phyloP scores from a whole-genome alignment of 2,113 vertebrate genomes.

The Odontophorus gujanensis region DNA sequence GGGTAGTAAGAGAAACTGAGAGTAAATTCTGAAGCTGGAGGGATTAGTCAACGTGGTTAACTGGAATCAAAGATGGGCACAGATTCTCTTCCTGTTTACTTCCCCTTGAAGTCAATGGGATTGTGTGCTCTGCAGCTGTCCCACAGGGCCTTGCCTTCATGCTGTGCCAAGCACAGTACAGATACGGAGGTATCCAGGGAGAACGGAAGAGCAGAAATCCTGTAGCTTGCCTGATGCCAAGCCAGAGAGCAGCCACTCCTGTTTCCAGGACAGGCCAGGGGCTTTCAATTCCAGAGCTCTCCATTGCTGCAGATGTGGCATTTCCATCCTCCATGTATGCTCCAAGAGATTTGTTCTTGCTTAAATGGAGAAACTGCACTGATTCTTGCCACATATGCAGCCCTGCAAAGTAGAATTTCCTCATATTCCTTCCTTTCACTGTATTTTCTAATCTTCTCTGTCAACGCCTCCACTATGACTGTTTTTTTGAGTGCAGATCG shows the following conservation, averaged over 20 bases:
- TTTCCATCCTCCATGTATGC: background rate
- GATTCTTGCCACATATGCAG: background rate
- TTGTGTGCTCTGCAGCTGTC: background rate
- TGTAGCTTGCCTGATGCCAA: background rate
- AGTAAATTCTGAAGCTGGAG: background rate
- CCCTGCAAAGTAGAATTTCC: background rate
- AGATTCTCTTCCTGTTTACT: background rate
- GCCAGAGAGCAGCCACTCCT: background rate
- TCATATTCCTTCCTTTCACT: background rate
- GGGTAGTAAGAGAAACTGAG: background rate
- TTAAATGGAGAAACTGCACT: background rate
- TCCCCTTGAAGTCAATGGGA: background rate
- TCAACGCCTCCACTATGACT: background rate
- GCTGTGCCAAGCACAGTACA: background rate
- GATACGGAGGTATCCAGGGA: background rate
- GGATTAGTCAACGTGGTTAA: background rate
- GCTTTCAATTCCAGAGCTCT: background rate
- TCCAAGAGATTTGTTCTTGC: background rate
- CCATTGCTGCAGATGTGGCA: background rate
- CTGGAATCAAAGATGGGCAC: background rate
- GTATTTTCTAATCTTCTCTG: background rate
- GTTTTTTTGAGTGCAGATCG: background rate
- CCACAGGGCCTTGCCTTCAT: background rate
- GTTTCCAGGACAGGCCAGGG: rapidly evolving
- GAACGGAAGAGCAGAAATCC: background rate